Conservation (phyloP, 2,113 vertebrate species). For the Chiloscyllium plagiosum region DNA sequence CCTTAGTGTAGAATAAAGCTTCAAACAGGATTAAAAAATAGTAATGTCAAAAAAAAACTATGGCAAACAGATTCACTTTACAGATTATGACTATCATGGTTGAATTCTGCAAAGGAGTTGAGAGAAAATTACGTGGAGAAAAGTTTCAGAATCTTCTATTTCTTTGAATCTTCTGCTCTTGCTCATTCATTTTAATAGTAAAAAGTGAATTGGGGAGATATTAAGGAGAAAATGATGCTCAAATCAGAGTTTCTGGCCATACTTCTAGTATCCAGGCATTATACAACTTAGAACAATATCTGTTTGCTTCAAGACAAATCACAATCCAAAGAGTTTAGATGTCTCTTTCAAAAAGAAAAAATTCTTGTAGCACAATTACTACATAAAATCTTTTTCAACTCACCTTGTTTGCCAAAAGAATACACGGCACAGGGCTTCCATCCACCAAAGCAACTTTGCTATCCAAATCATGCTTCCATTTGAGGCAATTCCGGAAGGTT, state of each 20-base stretch:
- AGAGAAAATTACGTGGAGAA: not conserved
- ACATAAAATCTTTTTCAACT: not conserved
- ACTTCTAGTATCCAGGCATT: too few species aligned
- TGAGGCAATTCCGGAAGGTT: conserved; percentile 70
- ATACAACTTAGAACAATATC: not conserved
- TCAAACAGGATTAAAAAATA: too few species aligned
- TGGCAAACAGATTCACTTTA: not conserved
- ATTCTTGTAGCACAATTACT: not conserved
- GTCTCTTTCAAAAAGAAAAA: not conserved
- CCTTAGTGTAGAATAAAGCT: too few species aligned
- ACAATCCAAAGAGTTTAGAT: not conserved
- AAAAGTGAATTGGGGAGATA: not conserved
- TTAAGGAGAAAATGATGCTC: not conserved
- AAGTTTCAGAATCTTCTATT: not conserved
- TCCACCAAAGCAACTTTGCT: conserved; percentile 62
- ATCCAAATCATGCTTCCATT: conserved; percentile 80
- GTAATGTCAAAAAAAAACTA: not conserved
- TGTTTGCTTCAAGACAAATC: not conserved
- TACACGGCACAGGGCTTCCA: conserved; percentile 65
- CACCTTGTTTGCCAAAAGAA: conserved; percentile 84
- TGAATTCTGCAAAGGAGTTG: not conserved
- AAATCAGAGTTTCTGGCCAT: too few species aligned
- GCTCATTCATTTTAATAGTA: not conserved
- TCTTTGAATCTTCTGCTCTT: not conserved
- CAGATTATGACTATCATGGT: not conserved